Evolutionary conservation across 2,113 vertebrate genomes (phyloP).

Genomic region (Marcusenius ussheri): DNA sequence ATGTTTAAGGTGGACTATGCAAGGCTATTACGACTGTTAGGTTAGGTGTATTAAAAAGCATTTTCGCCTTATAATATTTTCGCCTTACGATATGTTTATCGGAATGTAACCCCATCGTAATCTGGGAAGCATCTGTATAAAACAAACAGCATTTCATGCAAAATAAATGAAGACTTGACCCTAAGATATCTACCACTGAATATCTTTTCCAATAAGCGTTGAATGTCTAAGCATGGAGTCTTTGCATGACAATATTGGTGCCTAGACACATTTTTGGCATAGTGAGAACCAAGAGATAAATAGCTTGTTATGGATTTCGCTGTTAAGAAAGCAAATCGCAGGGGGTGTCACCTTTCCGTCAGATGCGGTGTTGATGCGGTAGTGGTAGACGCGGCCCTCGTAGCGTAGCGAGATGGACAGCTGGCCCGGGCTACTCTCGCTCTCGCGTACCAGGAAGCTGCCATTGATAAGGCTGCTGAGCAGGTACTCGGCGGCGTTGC

Average conservation of each 20-base stretch:
- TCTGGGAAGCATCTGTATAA: neutral
- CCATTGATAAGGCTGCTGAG: conserved; percentile 95
- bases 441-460: conserved; percentile 94
- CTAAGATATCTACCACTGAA: neutral
- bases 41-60: too few relatives aligned
- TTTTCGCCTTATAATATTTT: too few relatives aligned
- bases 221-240: neutral
- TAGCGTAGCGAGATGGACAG: conserved; percentile 95
- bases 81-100: too few relatives aligned
- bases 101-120: too few relatives aligned
- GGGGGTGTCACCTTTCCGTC: conserved; percentile 77
- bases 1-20: too few relatives aligned
- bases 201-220: neutral
- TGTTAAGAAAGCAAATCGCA: neutral
- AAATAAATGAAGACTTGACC: neutral
- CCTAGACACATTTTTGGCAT: neutral
- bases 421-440: conserved; percentile 96
- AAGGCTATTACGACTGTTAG: too few relatives aligned
- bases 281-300: neutral
- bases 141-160: neutral
- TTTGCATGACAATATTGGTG: neutral
- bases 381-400: conserved; percentile 97
- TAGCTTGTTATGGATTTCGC: neutral
- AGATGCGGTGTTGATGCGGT: conserved; percentile 89
- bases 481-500: conserved; percentile 91